phyloP scores from a whole-genome alignment of 30 jellyfish, hydroid and myxozoan genomes.

The Pseudorhiza aurosa region DNA sequence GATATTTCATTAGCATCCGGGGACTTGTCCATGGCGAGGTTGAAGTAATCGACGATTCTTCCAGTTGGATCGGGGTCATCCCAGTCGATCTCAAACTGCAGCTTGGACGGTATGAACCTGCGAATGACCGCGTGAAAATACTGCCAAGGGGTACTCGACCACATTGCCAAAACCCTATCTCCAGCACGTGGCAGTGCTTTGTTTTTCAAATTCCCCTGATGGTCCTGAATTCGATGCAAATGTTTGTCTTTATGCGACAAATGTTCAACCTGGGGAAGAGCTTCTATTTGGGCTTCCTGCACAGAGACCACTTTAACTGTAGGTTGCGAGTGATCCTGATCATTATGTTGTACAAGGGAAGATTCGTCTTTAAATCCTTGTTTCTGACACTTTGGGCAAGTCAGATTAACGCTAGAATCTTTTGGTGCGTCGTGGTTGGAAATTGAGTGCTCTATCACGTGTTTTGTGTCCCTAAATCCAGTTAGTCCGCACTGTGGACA shows the following conservation, averaged over 20 bases:
- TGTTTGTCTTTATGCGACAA: background rate
- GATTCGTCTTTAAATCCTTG: conserved; percentile 55
- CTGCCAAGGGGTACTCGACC: conserved; percentile 71
- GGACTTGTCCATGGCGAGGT: conserved; percentile 66
- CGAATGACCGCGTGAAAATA: conserved; percentile 71
- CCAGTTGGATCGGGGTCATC: conserved; percentile 89
- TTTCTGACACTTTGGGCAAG: conserved; percentile 70
- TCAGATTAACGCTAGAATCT: too few species aligned
- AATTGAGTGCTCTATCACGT: too few species aligned
- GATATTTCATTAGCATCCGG: conserved; percentile 65
- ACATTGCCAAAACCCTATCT: conserved; percentile 77
- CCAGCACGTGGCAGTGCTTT: too few species aligned
- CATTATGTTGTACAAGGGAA: conserved; percentile 17
- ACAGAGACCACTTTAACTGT: background rate
- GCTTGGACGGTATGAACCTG: conserved; percentile 26
- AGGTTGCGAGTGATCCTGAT: background rate
- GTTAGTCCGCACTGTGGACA: too few species aligned
- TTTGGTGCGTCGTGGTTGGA: too few species aligned
- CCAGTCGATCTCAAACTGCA: conserved; percentile 81
- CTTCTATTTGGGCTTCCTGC: background rate
- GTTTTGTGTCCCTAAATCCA: too few species aligned
- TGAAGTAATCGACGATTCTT: conserved; percentile 71
- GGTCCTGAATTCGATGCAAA: background rate
- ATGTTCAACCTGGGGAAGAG: background rate
- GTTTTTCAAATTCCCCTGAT: conserved; percentile 9